These are phyloP conservation scores for Heliconius ethilla DNA, from an alignment of 2,888 invertebrate species.

Conservation along the genomic window DNA sequence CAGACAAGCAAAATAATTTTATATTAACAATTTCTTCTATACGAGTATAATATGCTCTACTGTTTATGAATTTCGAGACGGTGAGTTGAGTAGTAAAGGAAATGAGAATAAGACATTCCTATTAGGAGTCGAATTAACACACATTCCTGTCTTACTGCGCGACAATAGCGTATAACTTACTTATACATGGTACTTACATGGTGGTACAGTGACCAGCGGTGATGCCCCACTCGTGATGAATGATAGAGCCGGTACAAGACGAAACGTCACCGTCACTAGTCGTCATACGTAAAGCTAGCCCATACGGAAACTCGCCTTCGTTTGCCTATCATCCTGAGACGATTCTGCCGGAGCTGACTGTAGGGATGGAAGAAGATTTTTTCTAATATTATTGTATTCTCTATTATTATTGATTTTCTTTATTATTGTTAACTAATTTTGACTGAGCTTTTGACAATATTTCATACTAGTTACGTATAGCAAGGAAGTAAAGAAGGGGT, in stretches of 20 bases:
- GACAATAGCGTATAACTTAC: too few relatives aligned
- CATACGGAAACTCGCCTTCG: neutral
- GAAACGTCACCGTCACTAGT: slow-evolving; percentile 52
- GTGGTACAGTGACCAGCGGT: slow-evolving; percentile 68
- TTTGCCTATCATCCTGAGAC: slow-evolving; percentile 20
- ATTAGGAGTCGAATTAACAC: too few relatives aligned
- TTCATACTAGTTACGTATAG: neutral
- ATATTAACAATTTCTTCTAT: too few relatives aligned
- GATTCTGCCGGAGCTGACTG: slow-evolving; percentile 6
- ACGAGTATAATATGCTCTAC: too few relatives aligned
- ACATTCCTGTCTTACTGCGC: too few relatives aligned
- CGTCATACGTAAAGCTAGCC: slow-evolving; percentile 52
- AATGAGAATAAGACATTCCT: too few relatives aligned
- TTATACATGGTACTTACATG: slow-evolving; percentile 46
- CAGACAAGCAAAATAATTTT: too few relatives aligned
- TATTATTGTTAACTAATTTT: neutral
- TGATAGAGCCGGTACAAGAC: slow-evolving; percentile 64
- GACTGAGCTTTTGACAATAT: neutral
- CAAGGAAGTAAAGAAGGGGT: too few relatives aligned
- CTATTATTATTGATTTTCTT: neutral
- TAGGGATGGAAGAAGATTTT: neutral
- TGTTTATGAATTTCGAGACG: too few relatives aligned
- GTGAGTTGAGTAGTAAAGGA: too few relatives aligned
- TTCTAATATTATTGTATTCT: neutral
- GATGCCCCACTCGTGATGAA: slow-evolving; percentile 61